These are phyloP conservation scores for Eupithecia dodoneata DNA, from an alignment of 2,888 invertebrate genomes.

Conservation along the genomic window DNA sequence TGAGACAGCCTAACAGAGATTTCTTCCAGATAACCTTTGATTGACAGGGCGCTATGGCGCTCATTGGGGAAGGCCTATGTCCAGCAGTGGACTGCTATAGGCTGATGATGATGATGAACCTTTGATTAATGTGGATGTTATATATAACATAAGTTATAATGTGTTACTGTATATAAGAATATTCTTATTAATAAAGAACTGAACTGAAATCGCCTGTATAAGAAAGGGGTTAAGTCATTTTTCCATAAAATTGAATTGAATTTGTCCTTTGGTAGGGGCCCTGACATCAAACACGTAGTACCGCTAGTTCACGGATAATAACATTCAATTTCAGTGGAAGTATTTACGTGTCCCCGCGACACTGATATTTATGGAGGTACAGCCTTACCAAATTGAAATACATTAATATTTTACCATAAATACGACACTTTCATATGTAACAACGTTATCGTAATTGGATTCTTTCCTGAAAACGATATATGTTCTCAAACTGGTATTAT, in stretches of 20 bases:
- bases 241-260: neutral
- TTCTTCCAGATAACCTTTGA: no score
- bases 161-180: no score
- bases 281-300: slow-evolving; percentile 52
- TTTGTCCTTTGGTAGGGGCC: neutral
- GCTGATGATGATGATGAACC: no score
- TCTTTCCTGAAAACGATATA: slow-evolving; percentile 73
- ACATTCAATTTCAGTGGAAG: slow-evolving; percentile 80
- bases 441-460: slow-evolving; percentile 83
- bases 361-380: slow-evolving; percentile 82
- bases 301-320: slow-evolving; percentile 72
- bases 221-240: neutral
- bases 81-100: no score
- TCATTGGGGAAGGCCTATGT: no score
- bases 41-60: no score
- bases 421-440: slow-evolving; percentile 82
- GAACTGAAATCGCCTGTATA: no score
- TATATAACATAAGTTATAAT: no score
- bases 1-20: no score
- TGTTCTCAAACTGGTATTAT: slow-evolving; percentile 58
- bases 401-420: slow-evolving; percentile 84
- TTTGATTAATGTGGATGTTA: no score
- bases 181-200: no score
- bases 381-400: slow-evolving; percentile 83
- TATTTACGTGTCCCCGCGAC: slow-evolving; percentile 78